phyloP scores from a whole-genome alignment of 2,113 vertebrate genomes.

The Mola mola region DNA sequence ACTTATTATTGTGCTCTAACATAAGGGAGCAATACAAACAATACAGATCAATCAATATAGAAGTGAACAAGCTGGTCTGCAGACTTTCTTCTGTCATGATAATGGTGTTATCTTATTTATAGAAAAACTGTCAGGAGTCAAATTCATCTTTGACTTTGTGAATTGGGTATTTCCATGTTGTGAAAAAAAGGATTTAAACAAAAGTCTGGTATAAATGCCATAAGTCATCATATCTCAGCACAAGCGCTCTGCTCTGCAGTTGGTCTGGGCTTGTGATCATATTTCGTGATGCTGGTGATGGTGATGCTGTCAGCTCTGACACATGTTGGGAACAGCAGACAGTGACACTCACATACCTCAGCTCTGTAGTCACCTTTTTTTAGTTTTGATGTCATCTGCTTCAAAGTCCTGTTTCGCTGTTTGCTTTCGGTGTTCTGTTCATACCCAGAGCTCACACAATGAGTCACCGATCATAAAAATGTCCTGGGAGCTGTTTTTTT shows the following conservation, averaged over 20 bases:
- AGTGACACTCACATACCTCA: constrained; percentile 57
- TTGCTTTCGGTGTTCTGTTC: constrained; percentile 20
- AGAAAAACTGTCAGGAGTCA: no score
- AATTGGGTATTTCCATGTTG: no score
- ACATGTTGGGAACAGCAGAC: constrained; percentile 37
- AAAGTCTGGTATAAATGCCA: no score
- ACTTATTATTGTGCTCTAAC: no score
- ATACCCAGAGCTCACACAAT: constrained; percentile 27
- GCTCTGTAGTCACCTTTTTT: constrained; percentile 46
- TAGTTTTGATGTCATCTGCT: constrained; percentile 37
- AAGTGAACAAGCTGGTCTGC: no score
- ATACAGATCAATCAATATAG: no score
- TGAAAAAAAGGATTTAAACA: no score
- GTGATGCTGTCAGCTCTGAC: constrained; percentile 23
- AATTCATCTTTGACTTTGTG: no score
- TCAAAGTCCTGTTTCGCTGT: constrained; percentile 63
- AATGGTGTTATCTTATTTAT: no score
- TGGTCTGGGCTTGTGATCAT: background rate
- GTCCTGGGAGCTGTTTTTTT: constrained; percentile 19
- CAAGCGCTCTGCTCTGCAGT: constrained; percentile 7
- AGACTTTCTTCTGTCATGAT: no score
- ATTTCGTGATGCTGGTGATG: constrained; percentile 12
- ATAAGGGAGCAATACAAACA: no score
- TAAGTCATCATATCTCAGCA: no score
- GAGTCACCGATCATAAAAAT: constrained; percentile 62